A percentile compares a stretch with the other conserved stretches of the same genome.
Conservation (phyloP, 2,888 invertebrate species). For the Omphaloscelis lunosa region DNA sequence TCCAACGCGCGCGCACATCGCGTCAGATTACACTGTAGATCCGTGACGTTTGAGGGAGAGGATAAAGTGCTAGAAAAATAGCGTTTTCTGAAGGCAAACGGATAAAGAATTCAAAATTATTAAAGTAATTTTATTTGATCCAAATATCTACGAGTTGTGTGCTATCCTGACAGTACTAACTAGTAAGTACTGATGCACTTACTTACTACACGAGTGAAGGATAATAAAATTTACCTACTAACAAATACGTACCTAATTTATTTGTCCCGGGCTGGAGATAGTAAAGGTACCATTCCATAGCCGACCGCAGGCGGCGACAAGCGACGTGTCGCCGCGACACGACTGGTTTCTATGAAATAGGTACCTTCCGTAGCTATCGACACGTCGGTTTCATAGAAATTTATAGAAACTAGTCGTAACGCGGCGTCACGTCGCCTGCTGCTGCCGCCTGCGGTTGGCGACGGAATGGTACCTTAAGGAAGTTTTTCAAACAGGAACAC, state of each 20-base stretch:
- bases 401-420: no score
- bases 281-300: no score
- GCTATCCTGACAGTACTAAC: background rate
- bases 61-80: conserved; percentile 18
- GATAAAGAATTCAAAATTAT: background rate
- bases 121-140: background rate
- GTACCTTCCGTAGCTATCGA: no score
- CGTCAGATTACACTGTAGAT: conserved; percentile 75
- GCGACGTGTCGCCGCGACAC: no score
- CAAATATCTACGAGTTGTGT: background rate
- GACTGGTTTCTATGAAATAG: no score
- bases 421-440: no score
- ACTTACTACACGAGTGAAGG: background rate
- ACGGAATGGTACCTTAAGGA: background rate
- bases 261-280: background rate
- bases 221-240: background rate
- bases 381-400: no score
- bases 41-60: conserved; percentile 64
- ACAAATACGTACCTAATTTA: background rate
- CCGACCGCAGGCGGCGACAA: no score
- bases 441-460: no score
- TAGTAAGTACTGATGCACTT: background rate
- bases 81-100: conserved; percentile 15
- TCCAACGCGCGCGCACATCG: conserved; percentile 75
- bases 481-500: background rate